These are phyloP conservation scores for Gnathonemus echidnorhynchus DNA, from an alignment of 2,113 vertebrate genomes.

Conservation along the genomic window DNA sequence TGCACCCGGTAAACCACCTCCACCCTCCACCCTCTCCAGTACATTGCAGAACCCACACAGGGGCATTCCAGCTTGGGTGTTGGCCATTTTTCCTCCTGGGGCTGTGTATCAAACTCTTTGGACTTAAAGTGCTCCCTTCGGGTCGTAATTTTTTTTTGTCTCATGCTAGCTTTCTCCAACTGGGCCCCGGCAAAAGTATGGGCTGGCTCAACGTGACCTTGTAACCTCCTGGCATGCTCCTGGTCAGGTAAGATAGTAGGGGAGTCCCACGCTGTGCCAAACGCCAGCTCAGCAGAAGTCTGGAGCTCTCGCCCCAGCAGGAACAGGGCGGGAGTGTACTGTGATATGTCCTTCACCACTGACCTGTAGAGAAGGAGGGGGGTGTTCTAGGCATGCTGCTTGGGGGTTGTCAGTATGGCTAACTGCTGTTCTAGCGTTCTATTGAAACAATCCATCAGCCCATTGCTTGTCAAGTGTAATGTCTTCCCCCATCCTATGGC, in stretches of 20 bases:
- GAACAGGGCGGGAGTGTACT: background rate
- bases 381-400: background rate
- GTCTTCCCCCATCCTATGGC: background rate
- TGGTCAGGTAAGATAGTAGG: background rate
- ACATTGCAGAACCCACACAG: background rate
- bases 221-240: background rate
- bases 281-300: background rate
- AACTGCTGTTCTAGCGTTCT: background rate
- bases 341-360: background rate
- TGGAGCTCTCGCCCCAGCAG: background rate
- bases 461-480: background rate
- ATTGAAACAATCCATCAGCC: background rate
- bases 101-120: background rate
- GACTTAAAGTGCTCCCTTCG: background rate
- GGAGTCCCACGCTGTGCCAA: background rate
- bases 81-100: background rate
- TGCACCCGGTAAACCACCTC: background rate
- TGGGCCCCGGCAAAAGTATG: background rate
- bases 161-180: background rate
- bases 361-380: background rate
- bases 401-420: background rate
- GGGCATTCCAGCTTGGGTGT: background rate
- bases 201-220: background rate
- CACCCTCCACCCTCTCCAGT: background rate
- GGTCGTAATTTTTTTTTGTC: background rate